These are phyloP conservation scores for Leptura quadrifasciata DNA, from an alignment of 2,888 invertebrate genomes.

Conservation along the genomic window DNA sequence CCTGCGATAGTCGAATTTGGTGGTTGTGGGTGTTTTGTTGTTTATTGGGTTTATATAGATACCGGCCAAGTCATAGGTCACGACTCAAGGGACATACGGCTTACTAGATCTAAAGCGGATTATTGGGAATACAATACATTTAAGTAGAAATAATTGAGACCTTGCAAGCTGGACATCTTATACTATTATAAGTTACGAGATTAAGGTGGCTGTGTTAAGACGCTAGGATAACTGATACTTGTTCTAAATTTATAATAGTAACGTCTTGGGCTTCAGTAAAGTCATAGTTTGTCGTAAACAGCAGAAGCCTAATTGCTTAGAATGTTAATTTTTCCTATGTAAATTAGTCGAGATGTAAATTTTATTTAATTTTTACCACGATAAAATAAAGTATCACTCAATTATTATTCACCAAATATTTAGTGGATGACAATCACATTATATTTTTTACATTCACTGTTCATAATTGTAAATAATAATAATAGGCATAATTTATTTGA, in stretches of 20 bases:
- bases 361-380: no score
- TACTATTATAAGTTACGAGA: slow-evolving; percentile 29
- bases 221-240: slow-evolving; percentile 19
- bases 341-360: no score
- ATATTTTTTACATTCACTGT: no score
- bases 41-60: slow-evolving; percentile 51
- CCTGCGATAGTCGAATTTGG: slow-evolving; percentile 22
- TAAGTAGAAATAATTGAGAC: slow-evolving; percentile 43
- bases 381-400: no score
- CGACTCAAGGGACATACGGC: slow-evolving; percentile 51
- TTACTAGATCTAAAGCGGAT: slow-evolving; percentile 53
- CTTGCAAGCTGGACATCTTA: slow-evolving; percentile 27
- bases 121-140: slow-evolving; percentile 56
- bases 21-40: slow-evolving; percentile 23
- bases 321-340: neutral
- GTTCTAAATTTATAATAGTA: slow-evolving; percentile 31
- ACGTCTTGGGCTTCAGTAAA: slow-evolving; percentile 10
- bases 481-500: no score
- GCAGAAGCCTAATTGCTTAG: neutral
- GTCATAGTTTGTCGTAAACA: slow-evolving; percentile 12
- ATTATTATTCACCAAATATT: no score
- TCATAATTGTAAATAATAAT: no score
- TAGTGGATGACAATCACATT: no score
- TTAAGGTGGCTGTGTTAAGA: slow-evolving; percentile 32
- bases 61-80: slow-evolving; percentile 46